Conservation (phyloP, 2,888 invertebrate genomes). For the Lamproptera curius region DNA sequence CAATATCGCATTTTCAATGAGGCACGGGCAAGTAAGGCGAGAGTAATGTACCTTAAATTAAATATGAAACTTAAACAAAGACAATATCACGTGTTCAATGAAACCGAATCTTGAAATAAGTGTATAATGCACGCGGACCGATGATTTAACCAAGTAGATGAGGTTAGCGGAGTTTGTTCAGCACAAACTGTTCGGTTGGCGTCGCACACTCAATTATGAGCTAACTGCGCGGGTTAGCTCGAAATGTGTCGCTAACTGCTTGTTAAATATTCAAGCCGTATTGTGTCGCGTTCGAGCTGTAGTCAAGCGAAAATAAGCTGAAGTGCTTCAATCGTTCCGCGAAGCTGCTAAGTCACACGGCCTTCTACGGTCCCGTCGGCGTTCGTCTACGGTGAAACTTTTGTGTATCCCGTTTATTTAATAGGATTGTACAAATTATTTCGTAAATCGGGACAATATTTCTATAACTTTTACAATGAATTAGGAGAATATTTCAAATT, state of each 20-base stretch:
- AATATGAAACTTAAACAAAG: not conserved
- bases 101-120: no score
- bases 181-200: constrained; percentile 35
- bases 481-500: no score
- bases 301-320: constrained; percentile 28
- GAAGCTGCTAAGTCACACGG: constrained; percentile 10
- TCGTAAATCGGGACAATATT: no score
- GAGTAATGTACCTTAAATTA: no score
- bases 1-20: no score
- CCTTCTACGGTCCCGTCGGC: not conserved
- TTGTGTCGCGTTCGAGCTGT: constrained; percentile 33
- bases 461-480: no score
- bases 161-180: constrained; percentile 11
- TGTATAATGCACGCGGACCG: not conserved
- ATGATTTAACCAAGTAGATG: constrained; percentile 3
- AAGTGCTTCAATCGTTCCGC: constrained; percentile 26
- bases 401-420: no score
- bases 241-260: constrained; percentile 50
- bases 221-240: constrained; percentile 47
- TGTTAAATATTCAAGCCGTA: constrained; percentile 51
- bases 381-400: no score
- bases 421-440: no score
- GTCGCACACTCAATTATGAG: constrained; percentile 49
- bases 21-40: no score
- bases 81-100: no score